phyloP scores from a whole-genome alignment of 2,113 vertebrate species.

The Corvus moneduloides region DNA sequence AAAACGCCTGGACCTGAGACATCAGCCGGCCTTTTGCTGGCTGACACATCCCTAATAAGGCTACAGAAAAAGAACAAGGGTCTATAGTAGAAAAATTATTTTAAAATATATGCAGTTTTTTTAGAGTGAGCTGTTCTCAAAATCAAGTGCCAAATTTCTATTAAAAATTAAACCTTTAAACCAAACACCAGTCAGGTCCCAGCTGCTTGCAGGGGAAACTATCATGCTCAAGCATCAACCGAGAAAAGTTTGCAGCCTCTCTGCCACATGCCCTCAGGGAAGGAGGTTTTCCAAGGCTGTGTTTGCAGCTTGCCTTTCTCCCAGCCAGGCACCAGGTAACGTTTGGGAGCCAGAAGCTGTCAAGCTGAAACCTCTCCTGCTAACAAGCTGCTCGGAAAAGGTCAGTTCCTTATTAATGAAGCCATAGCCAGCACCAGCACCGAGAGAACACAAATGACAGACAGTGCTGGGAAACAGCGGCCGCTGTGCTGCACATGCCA shows the following conservation, averaged over 20 bases:
- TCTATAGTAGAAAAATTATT: not conserved
- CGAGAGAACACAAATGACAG: not conserved
- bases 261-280: fast-evolving
- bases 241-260: not conserved
- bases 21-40: not conserved
- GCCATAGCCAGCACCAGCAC: not conserved
- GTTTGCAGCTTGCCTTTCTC: not conserved
- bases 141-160: not conserved
- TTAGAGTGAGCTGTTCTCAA: not conserved
- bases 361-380: not conserved
- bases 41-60: not conserved
- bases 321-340: not conserved
- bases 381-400: not conserved
- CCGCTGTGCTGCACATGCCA: not conserved
- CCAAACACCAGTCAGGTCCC: not conserved
- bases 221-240: not conserved
- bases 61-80: not conserved
- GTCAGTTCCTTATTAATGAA: not conserved
- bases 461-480: not conserved
- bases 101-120: not conserved
- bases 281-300: not conserved
- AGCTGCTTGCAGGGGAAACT: not conserved
- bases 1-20: not conserved
- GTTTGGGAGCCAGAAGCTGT: not conserved
- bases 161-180: not conserved